Conservation (phyloP, 2,113 vertebrate species). For the Anhinga anhinga region DNA sequence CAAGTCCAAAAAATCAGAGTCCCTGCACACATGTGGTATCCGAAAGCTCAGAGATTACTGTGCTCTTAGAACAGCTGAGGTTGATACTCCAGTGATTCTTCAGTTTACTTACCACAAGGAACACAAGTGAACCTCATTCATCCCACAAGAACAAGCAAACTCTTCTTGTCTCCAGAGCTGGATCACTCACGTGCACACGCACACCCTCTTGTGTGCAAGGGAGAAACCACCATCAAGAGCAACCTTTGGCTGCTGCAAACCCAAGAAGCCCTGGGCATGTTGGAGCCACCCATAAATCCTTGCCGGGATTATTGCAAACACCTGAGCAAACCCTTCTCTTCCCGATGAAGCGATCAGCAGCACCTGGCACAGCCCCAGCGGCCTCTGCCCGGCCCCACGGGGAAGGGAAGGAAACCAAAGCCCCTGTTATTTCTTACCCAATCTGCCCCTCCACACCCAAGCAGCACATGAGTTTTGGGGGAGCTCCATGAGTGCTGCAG, state of each 20-base stretch:
- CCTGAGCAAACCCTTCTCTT: background rate
- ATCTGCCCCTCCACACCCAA: accelerated
- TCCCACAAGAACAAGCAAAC: accelerated
- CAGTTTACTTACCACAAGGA: background rate
- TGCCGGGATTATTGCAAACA: accelerated
- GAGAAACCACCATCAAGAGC: accelerated
- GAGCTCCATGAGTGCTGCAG: accelerated
- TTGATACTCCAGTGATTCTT: accelerated
- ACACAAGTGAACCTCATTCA: accelerated
- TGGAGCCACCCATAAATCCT: background rate
- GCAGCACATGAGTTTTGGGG: background rate
- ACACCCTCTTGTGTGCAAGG: accelerated
- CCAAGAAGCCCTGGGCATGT: accelerated
- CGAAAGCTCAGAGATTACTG: accelerated
- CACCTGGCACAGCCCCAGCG: background rate
- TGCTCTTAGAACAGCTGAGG: accelerated
- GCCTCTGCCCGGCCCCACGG: accelerated
- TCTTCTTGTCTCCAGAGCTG: accelerated
- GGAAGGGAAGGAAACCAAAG: background rate
- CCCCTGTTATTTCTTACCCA: accelerated
- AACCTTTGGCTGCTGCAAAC: accelerated
- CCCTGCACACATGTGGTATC: accelerated
- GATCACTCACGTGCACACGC: no score
- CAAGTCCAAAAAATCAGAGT: accelerated
- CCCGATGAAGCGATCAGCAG: accelerated